Base-by-base conservation (phyloP, 2,888 invertebrate species). In the Pherbina coryleti region DNA sequence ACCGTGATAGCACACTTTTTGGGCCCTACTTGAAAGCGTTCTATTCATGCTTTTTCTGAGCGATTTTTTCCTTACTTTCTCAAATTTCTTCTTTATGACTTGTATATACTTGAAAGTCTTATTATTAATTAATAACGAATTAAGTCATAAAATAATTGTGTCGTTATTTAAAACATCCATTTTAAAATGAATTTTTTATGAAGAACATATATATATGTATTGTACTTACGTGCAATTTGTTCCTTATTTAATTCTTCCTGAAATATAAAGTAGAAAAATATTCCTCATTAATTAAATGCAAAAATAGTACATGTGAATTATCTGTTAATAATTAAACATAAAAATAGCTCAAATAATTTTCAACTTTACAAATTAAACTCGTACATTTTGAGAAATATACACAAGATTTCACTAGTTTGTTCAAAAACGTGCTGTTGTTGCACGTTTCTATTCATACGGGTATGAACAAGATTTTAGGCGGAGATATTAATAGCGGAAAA, bases 161-260 rank as follows among this genome's bases (percentile, higher is more conserved):
- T n/a, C n/a, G n/a, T n/a, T n/a, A n/a, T n/a, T n/a, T n/a, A n/a
- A n/a, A n/a, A n/a, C n/a, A n/a, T n/a, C n/a, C n/a, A n/a, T n/a
- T n/a, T n/a, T n/a, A n/a, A n/a, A n/a, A n/a, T n/a, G n/a, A n/a
- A n/a, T n/a, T n/a, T n/a, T n/a, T n/a, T n/a, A n/a, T n/a, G n/a
- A n/a, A n/a, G n/a, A n/a, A n/a, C n/a, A n/a, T n/a, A n/a, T n/a
- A n/a, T n/a, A n/a, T n/a, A n/a, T n/a, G n/a, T n/a, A n/a, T n/a
- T n/a, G n/a, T n/a, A 94, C 95, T 93, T 91, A 95, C 95, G 92
- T 85, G 90, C 92, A 84, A 94, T 92, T 91, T 95, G 95, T 85
- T 95, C 95, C 90, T 94, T 94, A 85, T 91, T 92, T 81, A 95
- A 92, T 88, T 95, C 95, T 84, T 94, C 95, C 93, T 94, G 91